phyloP scores from a whole-genome alignment of 2,888 invertebrate genomes.

The Diaperis boleti region DNA sequence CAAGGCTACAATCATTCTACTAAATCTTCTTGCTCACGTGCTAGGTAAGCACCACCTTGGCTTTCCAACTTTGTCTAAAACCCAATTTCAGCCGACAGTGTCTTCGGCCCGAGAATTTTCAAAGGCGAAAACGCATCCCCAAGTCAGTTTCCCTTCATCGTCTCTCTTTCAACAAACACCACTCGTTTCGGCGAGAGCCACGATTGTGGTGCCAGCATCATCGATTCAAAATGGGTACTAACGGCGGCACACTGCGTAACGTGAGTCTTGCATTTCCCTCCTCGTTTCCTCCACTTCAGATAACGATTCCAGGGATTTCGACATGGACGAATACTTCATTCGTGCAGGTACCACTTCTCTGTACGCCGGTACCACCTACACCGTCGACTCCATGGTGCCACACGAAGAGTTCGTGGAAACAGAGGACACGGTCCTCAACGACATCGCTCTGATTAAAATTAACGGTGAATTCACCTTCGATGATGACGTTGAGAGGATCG shows the following conservation, averaged over 20 bases:
- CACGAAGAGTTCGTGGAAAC: background rate
- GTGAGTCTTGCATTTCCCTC: no score
- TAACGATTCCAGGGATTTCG: no score
- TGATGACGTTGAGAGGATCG: background rate
- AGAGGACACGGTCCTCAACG: background rate
- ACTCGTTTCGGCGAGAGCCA: background rate
- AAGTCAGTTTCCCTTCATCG: conserved; percentile 14
- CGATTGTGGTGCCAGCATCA: conserved; percentile 11
- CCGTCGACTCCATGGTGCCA: background rate
- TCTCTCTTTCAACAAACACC: no score
- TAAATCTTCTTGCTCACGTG: no score
- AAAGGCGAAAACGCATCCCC: background rate
- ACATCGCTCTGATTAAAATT: conserved; percentile 11
- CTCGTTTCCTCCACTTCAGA: no score
- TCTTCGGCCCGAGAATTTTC: no score
- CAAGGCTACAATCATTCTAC: no score
- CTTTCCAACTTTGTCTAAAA: no score
- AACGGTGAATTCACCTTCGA: background rate
- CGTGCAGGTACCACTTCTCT: background rate
- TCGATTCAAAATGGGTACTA: conserved; percentile 17
- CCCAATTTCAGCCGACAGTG: no score
- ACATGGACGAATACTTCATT: background rate
- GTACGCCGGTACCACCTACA: background rate
- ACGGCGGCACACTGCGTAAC: conserved; percentile 2
- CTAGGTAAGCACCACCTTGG: no score